Percentiles rank a stretch among this genome's conserved stretches.
phyloP scores from a whole-genome alignment of 2,888 invertebrate species.

The Drosophila suboccidentalis region DNA sequence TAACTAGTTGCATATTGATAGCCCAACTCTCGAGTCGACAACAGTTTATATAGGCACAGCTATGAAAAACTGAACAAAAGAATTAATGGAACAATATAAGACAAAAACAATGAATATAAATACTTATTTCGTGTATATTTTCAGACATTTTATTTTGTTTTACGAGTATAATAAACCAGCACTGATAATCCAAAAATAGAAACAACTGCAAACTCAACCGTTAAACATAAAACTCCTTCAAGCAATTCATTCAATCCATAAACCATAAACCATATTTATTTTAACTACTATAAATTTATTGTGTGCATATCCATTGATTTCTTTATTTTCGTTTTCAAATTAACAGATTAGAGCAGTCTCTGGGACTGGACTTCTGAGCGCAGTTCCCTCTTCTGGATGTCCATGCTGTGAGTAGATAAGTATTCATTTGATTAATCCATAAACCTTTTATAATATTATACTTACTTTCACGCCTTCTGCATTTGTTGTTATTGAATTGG shows the following conservation, averaged over 20 bases:
- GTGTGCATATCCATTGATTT: too few species aligned
- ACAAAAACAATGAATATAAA: neutral
- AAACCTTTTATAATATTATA: neutral
- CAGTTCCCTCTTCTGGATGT: neutral
- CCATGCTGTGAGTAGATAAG: neutral
- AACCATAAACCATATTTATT: neutral
- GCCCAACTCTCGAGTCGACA: neutral
- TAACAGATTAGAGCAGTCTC: neutral
- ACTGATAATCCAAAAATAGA: neutral
- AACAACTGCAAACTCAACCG: neutral
- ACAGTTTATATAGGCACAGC: neutral
- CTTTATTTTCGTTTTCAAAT: too few species aligned
- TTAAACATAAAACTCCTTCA: too few species aligned
- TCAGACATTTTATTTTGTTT: neutral
- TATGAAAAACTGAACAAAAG: neutral
- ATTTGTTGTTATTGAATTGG: constrained; percentile 1
- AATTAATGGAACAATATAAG: neutral
- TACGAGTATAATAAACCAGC: neutral
- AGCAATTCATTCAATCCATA: neutral
- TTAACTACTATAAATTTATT: too few species aligned
- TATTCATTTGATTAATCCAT: neutral
- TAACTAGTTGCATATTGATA: neutral
- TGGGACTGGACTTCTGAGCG: neutral
- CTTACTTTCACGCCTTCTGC: constrained; percentile 4
- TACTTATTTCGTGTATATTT: neutral